A percentile compares a stretch with the other conserved stretches of the same genome.
Evolutionary conservation across 2,888 invertebrate genomes (phyloP).

Genomic region (Junonia oenone): DNA sequence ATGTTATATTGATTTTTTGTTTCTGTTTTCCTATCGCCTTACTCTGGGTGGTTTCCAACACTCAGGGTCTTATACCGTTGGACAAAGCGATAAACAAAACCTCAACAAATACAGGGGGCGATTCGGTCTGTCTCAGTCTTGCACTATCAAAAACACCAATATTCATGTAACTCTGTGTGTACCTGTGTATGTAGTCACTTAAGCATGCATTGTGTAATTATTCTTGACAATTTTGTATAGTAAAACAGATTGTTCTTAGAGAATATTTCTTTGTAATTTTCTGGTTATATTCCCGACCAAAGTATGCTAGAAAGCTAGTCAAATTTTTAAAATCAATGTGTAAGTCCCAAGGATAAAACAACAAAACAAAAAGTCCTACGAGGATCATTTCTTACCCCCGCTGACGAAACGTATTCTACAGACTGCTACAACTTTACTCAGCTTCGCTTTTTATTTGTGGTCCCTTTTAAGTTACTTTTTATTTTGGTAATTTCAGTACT

Average conservation of each 20-base stretch:
- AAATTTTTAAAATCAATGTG: background rate
- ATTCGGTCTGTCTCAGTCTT: conserved; percentile 73
- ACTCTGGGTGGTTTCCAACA: conserved; percentile 58
- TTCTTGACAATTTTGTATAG: conserved; percentile 34
- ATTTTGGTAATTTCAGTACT: conserved; percentile 70
- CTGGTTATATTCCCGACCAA: conserved; percentile 25
- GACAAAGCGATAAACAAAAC: conserved; percentile 77
- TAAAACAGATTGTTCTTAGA: conserved; percentile 29
- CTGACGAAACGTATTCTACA: conserved; percentile 10
- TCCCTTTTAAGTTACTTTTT: conserved; percentile 50
- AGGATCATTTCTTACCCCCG: conserved; percentile 1
- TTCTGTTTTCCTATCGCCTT: conserved; percentile 63
- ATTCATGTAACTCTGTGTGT: conserved; percentile 59
- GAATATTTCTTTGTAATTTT: conserved; percentile 27
- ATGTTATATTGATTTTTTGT: conserved; percentile 56
- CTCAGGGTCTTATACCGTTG: conserved; percentile 76
- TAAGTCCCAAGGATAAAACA: background rate
- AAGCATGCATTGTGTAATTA: conserved; percentile 65
- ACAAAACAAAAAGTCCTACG: conserved; percentile 1
- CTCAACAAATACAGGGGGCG: conserved; percentile 70
- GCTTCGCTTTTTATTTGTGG: conserved; percentile 22
- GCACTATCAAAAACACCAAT: conserved; percentile 57
- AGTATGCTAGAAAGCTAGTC: conserved; percentile 34
- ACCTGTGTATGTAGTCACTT: conserved; percentile 60
- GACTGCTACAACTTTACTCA: conserved; percentile 12